Base-by-base conservation (phyloP, 2,888 invertebrate genomes). In the Mesorhabditis belari region DNA sequence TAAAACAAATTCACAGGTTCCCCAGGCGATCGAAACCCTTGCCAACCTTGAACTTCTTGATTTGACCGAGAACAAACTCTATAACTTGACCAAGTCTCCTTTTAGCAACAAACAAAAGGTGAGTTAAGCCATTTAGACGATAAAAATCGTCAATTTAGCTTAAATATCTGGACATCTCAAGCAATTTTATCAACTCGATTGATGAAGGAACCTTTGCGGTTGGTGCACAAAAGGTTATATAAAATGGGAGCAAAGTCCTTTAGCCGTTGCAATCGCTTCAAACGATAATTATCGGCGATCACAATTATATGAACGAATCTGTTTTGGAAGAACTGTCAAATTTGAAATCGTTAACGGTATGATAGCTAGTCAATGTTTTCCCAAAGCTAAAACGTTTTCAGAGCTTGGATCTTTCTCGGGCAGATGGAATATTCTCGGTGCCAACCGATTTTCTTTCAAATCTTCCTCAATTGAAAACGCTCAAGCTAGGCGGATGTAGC, bases 311-410 rank as follows among this genome's bases (percentile, higher is more conserved):
- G 58, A 85, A 87, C 56, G 88, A 87, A 28, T 88, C 92, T 60
- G 88, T 90, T 49, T 88, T 89, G 59, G 90, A 89, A 79, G 88
- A 91, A 17, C 90, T 94, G 80, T 88, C 90, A 50, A 88, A 89
- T 1, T 85, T 91, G 19, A 89, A 90, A 76, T 90, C 90, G 78
- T 87, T 92, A 49, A 67, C 71, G 67, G 77, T 77, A 50, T 6
- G 52, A 4, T 49, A 49, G 49, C 29, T 52, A 49, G 28, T 35
- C 3, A 56, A 24, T 17, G 21, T 60, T 60, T n/a, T 9, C 50
- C 25, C 19, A 9, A 23, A 26, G 50, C 26, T 5, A n/a, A 21
- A 49, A 55, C 19, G 21, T 23, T 23, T 53, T 9, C 25, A 66
- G 67, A 66, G 61, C 12, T 63, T 78, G 49, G 77, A 78, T 59